Evolutionary conservation across 2,888 invertebrate genomes (phyloP).

Genomic region (Agrochola lychnidis): DNA sequence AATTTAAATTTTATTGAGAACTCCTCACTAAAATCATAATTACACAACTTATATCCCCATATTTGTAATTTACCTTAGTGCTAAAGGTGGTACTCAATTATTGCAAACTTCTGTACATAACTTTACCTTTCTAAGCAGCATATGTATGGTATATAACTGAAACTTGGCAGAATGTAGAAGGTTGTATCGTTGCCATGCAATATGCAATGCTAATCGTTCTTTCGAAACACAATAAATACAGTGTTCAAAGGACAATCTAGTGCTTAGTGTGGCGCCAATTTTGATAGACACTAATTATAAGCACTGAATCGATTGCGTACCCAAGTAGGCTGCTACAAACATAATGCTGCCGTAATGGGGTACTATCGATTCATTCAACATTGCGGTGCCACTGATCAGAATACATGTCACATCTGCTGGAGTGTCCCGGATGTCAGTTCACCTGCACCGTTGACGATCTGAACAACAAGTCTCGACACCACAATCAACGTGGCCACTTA

Average conservation of each 20-base stretch:
- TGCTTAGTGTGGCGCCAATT: not conserved
- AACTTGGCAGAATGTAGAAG: slow-evolving; percentile 53
- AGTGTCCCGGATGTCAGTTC: not conserved
- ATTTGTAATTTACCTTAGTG: not conserved
- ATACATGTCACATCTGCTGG: not conserved
- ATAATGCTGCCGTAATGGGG: not conserved
- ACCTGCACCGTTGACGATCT: not conserved
- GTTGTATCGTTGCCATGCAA: slow-evolving; percentile 24
- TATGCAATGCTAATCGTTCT: slow-evolving; percentile 36
- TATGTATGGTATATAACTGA: slow-evolving; percentile 49
- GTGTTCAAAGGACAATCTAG: slow-evolving; percentile 22
- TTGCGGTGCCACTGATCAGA: not conserved
- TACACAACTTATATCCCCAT: not conserved
- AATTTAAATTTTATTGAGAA: not conserved
- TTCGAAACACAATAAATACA: slow-evolving; percentile 38
- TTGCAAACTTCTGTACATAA: not conserved
- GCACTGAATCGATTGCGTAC: not conserved
- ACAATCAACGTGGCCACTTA: not conserved
- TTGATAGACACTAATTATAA: slow-evolving; percentile 15
- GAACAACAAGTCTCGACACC: not conserved
- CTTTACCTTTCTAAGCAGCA: slow-evolving; percentile 7
- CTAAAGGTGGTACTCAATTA: not conserved
- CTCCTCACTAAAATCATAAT: not conserved
- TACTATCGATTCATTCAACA: not conserved
- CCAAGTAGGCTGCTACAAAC: not conserved